phyloP scores from a whole-genome alignment of 2,888 invertebrate genomes.

The Diaphora mendica region DNA sequence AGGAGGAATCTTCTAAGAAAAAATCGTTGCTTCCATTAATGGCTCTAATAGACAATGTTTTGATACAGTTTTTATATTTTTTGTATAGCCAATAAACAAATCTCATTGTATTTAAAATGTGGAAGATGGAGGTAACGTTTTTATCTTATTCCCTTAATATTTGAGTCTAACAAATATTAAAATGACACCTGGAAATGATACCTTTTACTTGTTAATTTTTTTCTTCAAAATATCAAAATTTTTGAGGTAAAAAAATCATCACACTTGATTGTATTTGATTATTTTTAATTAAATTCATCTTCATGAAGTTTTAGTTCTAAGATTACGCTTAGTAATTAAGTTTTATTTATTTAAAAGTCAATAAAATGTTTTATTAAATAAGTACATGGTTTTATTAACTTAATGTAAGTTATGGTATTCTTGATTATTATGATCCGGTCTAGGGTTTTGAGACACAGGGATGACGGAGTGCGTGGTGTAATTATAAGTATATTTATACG shows the following conservation, averaged over 20 bases:
- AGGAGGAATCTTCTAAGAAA: background rate
- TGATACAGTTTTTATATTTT: background rate
- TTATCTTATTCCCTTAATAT: background rate
- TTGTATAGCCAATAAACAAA: background rate
- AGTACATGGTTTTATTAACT: conserved; percentile 24
- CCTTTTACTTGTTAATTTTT: background rate
- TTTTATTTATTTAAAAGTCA: conserved; percentile 86
- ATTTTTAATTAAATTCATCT: conserved; percentile 70
- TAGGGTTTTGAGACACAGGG: background rate
- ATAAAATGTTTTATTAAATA: conserved; percentile 76
- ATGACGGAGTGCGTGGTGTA: conserved; percentile 13
- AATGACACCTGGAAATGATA: background rate
- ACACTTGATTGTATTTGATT: conserved; percentile 75
- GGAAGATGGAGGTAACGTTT: background rate
- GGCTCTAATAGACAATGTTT: background rate
- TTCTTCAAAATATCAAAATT: background rate
- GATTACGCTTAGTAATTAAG: conserved; percentile 82
- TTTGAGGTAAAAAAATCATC: conserved; percentile 50
- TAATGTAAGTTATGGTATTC: background rate
- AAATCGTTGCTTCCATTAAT: background rate
- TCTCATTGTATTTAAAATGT: background rate
- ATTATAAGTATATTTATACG: conserved; percentile 6
- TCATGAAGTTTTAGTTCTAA: conserved; percentile 70
- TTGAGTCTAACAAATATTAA: background rate
- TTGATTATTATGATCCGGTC: background rate